phyloP scores from a whole-genome alignment of 2,797 vertebrate species.

The Halcyon badia region DNA sequence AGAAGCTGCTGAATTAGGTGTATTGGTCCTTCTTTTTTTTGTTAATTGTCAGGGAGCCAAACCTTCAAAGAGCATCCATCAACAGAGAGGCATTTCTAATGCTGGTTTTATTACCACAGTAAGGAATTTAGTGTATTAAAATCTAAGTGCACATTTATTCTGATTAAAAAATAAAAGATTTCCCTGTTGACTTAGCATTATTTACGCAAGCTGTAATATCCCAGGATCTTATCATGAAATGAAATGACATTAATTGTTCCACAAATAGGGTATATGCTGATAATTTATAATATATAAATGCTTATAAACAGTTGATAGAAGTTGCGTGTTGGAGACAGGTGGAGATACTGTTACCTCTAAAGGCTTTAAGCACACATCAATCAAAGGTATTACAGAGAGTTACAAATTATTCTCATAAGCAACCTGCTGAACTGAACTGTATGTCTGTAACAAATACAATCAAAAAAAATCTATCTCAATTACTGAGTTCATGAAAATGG shows the following conservation, averaged over 20 bases:
- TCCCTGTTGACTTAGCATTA: neutral
- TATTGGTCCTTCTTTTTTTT: neutral
- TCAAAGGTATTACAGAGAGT: accelerated
- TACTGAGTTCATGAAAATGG: neutral
- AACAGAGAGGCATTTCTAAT: neutral
- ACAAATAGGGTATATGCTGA: neutral
- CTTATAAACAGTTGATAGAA: neutral
- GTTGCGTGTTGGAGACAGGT: neutral
- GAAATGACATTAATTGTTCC: neutral
- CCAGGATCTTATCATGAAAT: neutral
- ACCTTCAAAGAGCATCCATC: neutral
- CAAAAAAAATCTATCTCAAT: neutral
- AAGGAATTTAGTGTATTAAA: neutral
- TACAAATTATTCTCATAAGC: neutral
- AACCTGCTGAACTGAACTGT: neutral
- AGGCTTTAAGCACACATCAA: neutral
- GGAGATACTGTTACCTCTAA: neutral
- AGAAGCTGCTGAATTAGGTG: neutral
- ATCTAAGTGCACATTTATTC: neutral
- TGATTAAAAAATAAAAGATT: neutral
- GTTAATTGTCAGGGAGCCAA: neutral
- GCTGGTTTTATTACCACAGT: neutral
- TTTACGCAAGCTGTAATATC: neutral
- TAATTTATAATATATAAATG: neutral
- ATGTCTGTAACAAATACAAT: neutral